Evolutionary conservation across 1,140 invertebrate genomes (phyloP).

Genomic region (Glossosoma conforme): DNA sequence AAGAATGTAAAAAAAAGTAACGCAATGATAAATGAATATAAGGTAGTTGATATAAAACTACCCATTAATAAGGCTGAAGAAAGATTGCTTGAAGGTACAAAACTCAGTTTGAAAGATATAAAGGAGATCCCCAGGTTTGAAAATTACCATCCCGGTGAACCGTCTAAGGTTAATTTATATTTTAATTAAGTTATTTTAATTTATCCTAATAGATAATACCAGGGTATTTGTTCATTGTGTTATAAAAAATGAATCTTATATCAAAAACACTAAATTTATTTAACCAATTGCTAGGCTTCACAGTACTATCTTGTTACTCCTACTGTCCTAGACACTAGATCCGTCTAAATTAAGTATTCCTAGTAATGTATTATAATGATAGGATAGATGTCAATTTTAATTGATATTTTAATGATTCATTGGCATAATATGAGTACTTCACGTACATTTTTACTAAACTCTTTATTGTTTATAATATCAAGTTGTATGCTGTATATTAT

Average conservation of each 20-base stretch:
- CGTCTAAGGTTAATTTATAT: conserved; percentile 37
- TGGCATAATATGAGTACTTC: not conserved
- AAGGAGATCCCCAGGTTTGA: conserved; percentile 46
- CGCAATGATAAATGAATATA: conserved; percentile 13
- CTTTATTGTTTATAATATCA: not conserved
- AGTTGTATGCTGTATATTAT: not conserved
- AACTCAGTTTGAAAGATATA: conserved; percentile 46
- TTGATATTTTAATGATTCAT: not conserved
- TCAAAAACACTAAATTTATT: not conserved
- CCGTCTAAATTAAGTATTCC: not conserved
- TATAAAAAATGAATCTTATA: not conserved
- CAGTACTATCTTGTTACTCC: no score
- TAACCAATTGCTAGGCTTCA: not conserved
- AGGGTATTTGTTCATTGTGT: no score
- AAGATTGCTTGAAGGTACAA: conserved; percentile 26
- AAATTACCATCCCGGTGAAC: conserved; percentile 44
- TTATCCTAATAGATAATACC: not conserved
- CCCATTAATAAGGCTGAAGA: conserved; percentile 27
- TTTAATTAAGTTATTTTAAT: conserved; percentile 11
- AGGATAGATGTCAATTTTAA: not conserved
- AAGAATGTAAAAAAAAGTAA: not conserved
- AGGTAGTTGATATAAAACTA: conserved; percentile 14
- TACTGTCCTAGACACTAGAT: not conserved
- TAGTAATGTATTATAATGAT: not conserved
- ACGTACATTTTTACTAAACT: not conserved